phyloP scores from a whole-genome alignment of 2,113 vertebrate species.

The Odocoileus hemionus region DNA sequence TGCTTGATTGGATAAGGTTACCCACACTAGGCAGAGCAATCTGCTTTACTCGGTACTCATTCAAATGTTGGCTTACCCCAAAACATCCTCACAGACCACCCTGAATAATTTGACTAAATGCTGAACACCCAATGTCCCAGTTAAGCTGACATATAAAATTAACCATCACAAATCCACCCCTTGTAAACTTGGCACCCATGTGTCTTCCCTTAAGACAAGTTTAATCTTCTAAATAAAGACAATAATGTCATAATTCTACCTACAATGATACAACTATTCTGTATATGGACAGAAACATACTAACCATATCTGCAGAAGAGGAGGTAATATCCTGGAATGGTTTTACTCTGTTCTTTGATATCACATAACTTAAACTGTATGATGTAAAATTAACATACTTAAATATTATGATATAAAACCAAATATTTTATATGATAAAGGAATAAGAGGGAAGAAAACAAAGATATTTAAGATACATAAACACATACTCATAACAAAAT shows the following conservation, averaged over 20 bases:
- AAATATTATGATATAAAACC: not conserved
- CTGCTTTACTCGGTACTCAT: not conserved
- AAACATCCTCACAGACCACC: not conserved
- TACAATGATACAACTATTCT: not conserved
- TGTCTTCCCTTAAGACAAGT: not conserved
- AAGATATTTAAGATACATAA: not conserved
- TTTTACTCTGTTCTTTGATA: not conserved
- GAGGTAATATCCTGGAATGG: not conserved
- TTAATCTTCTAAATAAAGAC: not conserved
- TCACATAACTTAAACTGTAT: not conserved
- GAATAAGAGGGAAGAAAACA: not conserved
- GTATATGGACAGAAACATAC: not conserved
- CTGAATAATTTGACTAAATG: not conserved
- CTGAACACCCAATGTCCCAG: not conserved
- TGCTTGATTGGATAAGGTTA: not conserved
- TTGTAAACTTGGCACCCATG: not conserved
- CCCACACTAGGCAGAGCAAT: not conserved
- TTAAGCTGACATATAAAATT: not conserved
- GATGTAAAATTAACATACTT: not conserved
- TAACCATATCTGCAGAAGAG: not conserved
- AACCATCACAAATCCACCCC: not conserved
- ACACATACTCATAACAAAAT: not conserved
- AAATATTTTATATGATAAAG: not conserved
- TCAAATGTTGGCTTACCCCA: not conserved
- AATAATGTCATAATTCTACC: slow-evolving; percentile 7